Conservation (phyloP, 2,113 vertebrate genomes). For the Triplophysa tibetana region DNA sequence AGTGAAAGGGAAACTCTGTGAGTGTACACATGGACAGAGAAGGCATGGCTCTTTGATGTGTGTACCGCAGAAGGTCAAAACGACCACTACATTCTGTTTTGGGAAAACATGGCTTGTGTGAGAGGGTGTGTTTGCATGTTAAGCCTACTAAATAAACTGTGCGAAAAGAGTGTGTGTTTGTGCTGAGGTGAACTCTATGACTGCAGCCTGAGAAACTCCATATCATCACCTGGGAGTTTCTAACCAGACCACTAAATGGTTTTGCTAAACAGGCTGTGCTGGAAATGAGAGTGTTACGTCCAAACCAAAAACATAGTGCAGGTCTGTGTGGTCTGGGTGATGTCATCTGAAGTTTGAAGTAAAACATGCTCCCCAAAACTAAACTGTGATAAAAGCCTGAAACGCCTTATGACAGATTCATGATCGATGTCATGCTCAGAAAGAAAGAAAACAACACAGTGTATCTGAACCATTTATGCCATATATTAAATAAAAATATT, state of each 20-base stretch:
- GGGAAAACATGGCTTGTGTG: slow-evolving; percentile 39
- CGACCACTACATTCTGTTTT: slow-evolving; percentile 33
- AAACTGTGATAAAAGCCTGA: neutral
- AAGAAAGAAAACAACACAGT: neutral
- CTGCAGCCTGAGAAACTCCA: neutral
- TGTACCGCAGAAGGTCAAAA: slow-evolving; percentile 16
- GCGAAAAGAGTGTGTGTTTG: neutral
- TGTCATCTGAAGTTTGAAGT: slow-evolving; percentile 3
- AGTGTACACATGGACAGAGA: neutral
- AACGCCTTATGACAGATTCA: too few relatives aligned
- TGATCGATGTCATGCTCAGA: neutral
- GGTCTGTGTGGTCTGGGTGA: neutral
- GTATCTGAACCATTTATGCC: neutral
- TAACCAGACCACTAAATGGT: neutral
- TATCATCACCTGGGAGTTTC: slow-evolving; percentile 12
- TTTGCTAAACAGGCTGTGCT: neutral
- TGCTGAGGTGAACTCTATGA: neutral
- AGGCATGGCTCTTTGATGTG: slow-evolving; percentile 28
- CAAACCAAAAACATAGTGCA: neutral
- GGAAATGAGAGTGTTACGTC: neutral
- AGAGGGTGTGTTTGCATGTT: slow-evolving; percentile 39
- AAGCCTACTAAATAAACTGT: slow-evolving; percentile 7
- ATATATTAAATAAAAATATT: neutral
- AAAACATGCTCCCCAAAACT: neutral
- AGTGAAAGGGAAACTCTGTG: neutral